A percentile compares a stretch with the other conserved stretches of the same genome.
phyloP scores from a whole-genome alignment of 2,888 invertebrate species.

The Gasteruption jaculator region DNA sequence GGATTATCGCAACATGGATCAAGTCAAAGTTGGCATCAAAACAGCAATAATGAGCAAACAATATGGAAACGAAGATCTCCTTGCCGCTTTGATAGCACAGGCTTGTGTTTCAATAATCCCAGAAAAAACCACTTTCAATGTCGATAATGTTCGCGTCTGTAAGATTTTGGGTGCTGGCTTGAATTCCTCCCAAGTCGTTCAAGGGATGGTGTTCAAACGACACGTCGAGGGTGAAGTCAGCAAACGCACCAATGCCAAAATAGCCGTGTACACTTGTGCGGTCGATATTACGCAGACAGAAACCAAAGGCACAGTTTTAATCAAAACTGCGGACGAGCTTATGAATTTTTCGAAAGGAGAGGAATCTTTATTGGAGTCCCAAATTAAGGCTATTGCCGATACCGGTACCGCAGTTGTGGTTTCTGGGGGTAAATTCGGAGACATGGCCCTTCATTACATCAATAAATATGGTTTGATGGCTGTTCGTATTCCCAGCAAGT shows the following conservation, averaged over 20 bases:
- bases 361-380: conserved; percentile 84
- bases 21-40: conserved; percentile 70
- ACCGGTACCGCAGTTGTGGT: conserved; percentile 89
- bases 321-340: conserved; percentile 93
- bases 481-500: conserved; percentile 93
- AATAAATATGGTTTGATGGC: conserved; percentile 96
- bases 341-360: conserved; percentile 93
- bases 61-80: conserved; percentile 92
- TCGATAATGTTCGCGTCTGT: conserved; percentile 94
- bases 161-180: conserved; percentile 87
- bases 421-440: conserved; percentile 96
- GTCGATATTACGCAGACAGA: conserved; percentile 96
- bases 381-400: conserved; percentile 86
- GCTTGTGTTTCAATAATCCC: conserved; percentile 88
- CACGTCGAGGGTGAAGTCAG: conserved; percentile 89
- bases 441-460: conserved; percentile 94
- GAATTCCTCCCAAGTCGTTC: conserved; percentile 68
- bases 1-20: conserved; percentile 60
- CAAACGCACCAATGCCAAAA: conserved; percentile 74
- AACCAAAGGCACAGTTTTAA: conserved; percentile 91
- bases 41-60: conserved; percentile 96
- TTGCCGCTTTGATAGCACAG: conserved; percentile 78
- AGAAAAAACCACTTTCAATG: conserved; percentile 86
- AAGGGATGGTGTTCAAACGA: conserved; percentile 97
- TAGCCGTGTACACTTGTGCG: conserved; percentile 93